phyloP scores from a whole-genome alignment of 1,140 invertebrate species.

The Choristoneura fumiferana region DNA sequence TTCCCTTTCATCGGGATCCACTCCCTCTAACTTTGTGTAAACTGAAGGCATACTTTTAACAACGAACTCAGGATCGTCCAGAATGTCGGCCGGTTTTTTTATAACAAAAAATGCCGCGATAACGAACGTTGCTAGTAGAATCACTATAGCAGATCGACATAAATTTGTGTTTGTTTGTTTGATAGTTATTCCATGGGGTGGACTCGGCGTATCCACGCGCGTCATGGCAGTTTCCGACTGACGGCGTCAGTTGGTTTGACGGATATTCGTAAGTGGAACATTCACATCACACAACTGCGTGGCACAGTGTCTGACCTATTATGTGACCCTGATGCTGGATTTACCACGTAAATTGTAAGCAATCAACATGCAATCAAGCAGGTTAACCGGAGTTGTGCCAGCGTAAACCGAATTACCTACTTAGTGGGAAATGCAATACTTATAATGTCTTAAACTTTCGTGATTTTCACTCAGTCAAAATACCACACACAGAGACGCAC shows the following conservation, averaged over 20 bases:
- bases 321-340: constrained; percentile 42
- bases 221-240: constrained; percentile 66
- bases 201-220: constrained; percentile 53
- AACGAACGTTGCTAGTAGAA: constrained; percentile 35
- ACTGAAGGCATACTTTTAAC: constrained; percentile 56
- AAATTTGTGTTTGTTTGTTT: constrained; percentile 58
- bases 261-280: constrained; percentile 58
- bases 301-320: constrained; percentile 31
- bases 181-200: constrained; percentile 41
- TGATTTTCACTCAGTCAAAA: too few relatives aligned
- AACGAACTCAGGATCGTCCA: constrained; percentile 56
- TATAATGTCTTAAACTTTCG: too few relatives aligned
- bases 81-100: constrained; percentile 42
- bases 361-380: too few relatives aligned
- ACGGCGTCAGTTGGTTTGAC: constrained; percentile 35
- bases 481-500: too few relatives aligned
- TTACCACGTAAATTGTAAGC: constrained; percentile 22
- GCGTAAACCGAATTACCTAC: not conserved
- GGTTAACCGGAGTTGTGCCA: not conserved
- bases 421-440: too few relatives aligned
- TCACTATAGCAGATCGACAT: constrained; percentile 41
- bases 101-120: constrained; percentile 44
- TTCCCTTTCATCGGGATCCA: constrained; percentile 65
- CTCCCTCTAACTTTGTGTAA: constrained; percentile 53
- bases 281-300: constrained; percentile 26